Evolutionary conservation across 2,113 vertebrate species (phyloP), one percentile per base, ranked within the genome.

Genomic region (Dicaeum eximium): DNA sequence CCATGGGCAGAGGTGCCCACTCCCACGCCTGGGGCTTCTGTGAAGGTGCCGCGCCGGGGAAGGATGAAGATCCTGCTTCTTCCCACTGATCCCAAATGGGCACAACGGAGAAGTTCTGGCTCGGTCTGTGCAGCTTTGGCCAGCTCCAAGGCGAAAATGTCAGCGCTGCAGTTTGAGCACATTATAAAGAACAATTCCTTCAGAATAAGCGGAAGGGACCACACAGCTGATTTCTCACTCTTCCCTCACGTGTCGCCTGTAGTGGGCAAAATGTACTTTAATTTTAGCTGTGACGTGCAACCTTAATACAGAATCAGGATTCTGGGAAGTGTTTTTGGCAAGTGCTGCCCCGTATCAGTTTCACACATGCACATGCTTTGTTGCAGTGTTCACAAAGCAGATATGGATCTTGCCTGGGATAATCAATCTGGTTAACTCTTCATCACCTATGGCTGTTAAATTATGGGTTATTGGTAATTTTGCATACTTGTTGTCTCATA

Each of bases 21-120:
- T 62, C 23, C 31, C 57, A 42, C 0, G 0, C 16, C 53, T 44
- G 35, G 10, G 65, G 3, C 17, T 45, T 14, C 20, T 3, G 1
- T 7, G 69, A 35, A 58, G 18, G 16, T 66, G 38, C 7, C 30
- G 45, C 17, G 19, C 0, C 71, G 61, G 51, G 48, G 37, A 24
- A 33, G 56, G 53, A 14, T 2, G 4, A 58, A 56, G 23, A 71
- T n/a, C 23, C 18, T 48, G 0, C 30, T 74, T 60, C 45, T 56
- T 37, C 33, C 51, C 61, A 4, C 17, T 24, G 25, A n/a, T 18
- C 53, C 64, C 37, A 57, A 7, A 42, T 1, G 13, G 61, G 23
- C 31, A 15, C 31, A 15, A 2, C 0, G 0, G 65, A 35, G 64
- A 37, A 33, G 42, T 2, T 13, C 24, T 40, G 27, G 27, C 71